Evolutionary conservation across 1,140 invertebrate genomes (phyloP), one percentile per base, ranked within the genome.

Genomic region (Aphis craccivora): DNA sequence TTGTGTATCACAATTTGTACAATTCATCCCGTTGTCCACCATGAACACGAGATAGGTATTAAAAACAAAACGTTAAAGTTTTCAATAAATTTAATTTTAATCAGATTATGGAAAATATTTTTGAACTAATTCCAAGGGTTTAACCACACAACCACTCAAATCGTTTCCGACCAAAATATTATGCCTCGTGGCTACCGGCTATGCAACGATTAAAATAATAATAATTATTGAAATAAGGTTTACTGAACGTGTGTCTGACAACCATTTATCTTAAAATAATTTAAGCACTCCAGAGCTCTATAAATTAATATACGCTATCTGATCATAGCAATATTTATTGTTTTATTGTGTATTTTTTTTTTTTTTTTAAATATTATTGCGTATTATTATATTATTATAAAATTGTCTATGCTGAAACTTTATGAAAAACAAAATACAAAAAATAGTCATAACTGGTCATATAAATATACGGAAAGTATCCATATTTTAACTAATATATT

Each of bases 221-320:
- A 87, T 87, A 87, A 87, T 87, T 87, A 30, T 22, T 30, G 3
- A 48, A 87, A 87, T 45, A 45, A 43, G 84, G 23, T n/a, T 87
- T 45, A 48, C 25, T 4, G 30, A 87, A 87, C 43, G 84, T 45
- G 84, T 45, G 84, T 87, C 84, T 48, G 43, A 45, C 84, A 87
- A 87, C 30, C 43, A 87, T 87, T 87, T 87, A 25, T 87, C 84
- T 87, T 87, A 9, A 45, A 45, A 87, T 45, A 23, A 87, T 48
- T 87, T 43, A 37, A 37, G 35, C 30, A n/a, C 14, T 76, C 14
- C 11, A 76, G 22, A 83, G 3, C 3, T 83, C 20, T 23, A 83
- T 83, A 40, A 83, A 83, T 83, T 83, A 23, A 40, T 76, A n/a
- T 76, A 30, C 25, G 30, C 30, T 67, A 67, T 76, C 14, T 5